These are phyloP conservation scores for Panzeria rudis DNA, from an alignment of 2,888 invertebrate species.

Conservation along the genomic window DNA sequence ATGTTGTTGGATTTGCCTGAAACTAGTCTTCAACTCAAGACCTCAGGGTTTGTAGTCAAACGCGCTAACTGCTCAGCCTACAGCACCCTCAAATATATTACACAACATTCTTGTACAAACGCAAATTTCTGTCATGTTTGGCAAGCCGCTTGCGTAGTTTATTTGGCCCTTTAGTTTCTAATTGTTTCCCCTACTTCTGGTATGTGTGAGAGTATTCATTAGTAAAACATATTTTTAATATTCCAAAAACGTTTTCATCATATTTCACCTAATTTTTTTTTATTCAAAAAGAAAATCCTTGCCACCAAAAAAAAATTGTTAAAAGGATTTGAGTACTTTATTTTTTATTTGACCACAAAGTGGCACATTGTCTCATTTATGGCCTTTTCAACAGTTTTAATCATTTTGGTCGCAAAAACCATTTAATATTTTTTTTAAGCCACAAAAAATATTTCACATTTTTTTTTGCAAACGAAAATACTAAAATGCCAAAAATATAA, in stretches of 20 bases:
- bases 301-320: constrained; percentile 3
- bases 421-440: constrained; percentile 34
- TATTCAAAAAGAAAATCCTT: constrained; percentile 2
- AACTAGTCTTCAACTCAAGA: too few relatives aligned
- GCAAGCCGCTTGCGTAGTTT: too few relatives aligned
- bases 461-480: constrained; percentile 14
- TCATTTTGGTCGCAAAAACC: constrained; percentile 29
- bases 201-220: not conserved
- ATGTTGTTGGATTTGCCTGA: too few relatives aligned
- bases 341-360: constrained; percentile 63
- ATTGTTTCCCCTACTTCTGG: too few relatives aligned
- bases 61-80: too few relatives aligned
- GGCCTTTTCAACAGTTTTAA: constrained; percentile 8
- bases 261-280: constrained; percentile 8
- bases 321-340: constrained; percentile 18
- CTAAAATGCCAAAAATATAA: constrained; percentile 18
- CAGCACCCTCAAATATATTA: too few relatives aligned
- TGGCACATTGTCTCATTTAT: constrained; percentile 55
- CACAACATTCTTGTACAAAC: too few relatives aligned
- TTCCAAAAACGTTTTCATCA: constrained; percentile 59
- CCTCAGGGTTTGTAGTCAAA: too few relatives aligned
- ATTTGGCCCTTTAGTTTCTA: too few relatives aligned
- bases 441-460: constrained; percentile 39
- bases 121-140: too few relatives aligned
- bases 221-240: constrained; percentile 49